Evolutionary conservation across 1,140 invertebrate species (phyloP), one percentile per base, ranked within the genome.

Genomic region (Camponotus vicinus): DNA sequence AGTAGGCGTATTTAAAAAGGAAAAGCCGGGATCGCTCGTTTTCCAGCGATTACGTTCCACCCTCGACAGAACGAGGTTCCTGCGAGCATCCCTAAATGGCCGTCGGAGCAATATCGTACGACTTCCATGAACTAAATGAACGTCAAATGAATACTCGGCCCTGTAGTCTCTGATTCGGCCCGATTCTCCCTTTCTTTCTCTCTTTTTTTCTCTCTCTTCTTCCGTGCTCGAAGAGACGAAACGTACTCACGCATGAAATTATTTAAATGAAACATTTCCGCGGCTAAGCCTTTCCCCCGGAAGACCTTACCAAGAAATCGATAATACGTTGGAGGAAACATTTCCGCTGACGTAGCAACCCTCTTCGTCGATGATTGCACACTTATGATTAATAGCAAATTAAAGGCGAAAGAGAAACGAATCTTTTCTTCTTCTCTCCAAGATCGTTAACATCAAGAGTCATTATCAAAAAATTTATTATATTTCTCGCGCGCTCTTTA

Each of bases 181-280:
- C 27, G 27, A 34, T 55, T 63, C 70, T 75, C 73, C 86, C 59
- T 67, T 37, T 55, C 27, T 55, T 9, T 75, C 49, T 64, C 21
- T 18, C 42, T 73, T 9, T 66, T 66, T 37, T 13, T 64, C 34
- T 63, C 83, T 79, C 73, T 89, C 64, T 67, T 27, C 27, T 63
- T 11, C 49, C 18, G 3, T 32, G 64, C 18, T 37, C 49, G 63
- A 66, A 82, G 77, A 89, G 88, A 69, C 52, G 82, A 69, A 75
- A 75, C 49, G 86, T 88, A 91, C 70, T 85, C 90, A 86, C 90
- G 90, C 90, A 90, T 91, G 89, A 90, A 91, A 91, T 91, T 91
- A 91, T 91, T 90, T 89, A 90, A 90, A 90, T 90, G 89, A 89
- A 90, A 89, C 88, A 70, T 76, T 82, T 85, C 71, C 88, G 79